Evolutionary conservation across 2,113 vertebrate species (phyloP).

Genomic region (Donacobius atricapilla): DNA sequence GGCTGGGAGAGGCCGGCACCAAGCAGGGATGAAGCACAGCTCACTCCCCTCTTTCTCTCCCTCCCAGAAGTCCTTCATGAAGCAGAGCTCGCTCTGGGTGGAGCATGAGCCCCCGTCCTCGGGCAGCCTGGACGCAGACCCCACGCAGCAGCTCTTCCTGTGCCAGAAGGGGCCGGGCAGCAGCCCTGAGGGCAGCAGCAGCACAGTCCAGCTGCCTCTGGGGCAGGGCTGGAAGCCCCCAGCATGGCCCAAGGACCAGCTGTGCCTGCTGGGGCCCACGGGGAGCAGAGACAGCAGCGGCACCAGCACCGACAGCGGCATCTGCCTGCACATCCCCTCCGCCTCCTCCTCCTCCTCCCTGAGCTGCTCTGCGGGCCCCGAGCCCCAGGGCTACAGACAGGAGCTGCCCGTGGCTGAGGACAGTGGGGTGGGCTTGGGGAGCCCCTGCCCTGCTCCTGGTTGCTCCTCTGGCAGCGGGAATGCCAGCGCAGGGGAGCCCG

Average conservation of each 20-base stretch:
- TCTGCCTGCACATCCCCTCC: constrained; percentile 52
- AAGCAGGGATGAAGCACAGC: fast-evolving
- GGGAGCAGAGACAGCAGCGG: constrained; percentile 4
- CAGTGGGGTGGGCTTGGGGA: constrained; percentile 35
- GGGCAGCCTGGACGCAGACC: neutral
- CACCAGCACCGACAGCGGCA: constrained; percentile 59
- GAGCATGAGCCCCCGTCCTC: neutral
- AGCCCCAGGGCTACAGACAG: neutral
- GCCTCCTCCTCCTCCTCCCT: neutral
- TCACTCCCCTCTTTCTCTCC: neutral
- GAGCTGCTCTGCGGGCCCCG: fast-evolving
- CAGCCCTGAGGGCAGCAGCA: neutral
- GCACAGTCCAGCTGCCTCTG: neutral
- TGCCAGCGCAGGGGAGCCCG: fast-evolving
- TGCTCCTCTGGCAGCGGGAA: neutral
- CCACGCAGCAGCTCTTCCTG: constrained; percentile 31
- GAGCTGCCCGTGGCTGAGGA: neutral
- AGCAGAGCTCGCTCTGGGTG: neutral
- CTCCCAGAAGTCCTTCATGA: constrained; percentile 59
- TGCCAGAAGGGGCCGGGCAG: neutral
- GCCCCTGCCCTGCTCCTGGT: neutral
- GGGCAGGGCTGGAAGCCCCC: neutral
- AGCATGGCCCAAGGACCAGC: fast-evolving
- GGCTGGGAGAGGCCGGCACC: no score
- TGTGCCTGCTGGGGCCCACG: fast-evolving